Evolutionary conservation across 2,888 invertebrate genomes (phyloP), one percentile per base, ranked within the genome.

Genomic region (Yponomeuta malinellus): DNA sequence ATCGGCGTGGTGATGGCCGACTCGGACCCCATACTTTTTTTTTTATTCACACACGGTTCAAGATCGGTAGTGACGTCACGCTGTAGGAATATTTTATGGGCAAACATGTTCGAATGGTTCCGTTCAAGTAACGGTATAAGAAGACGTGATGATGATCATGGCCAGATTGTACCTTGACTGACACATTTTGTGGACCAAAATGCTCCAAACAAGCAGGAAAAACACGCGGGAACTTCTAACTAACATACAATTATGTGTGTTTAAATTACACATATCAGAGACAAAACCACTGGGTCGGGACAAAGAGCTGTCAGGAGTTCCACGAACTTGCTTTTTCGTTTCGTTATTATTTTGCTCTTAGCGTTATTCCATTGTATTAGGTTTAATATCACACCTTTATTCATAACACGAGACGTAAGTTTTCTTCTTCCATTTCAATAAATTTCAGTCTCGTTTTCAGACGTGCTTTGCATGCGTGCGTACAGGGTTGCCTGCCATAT

Each of bases 81-180:
- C 52, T 43, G 43, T 43, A 43, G 8, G 23, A 68, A 5, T 2
- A 15, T n/a, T 52, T 52, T 68, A 52, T 48, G 12, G 29, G 10
- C 48, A 68, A 33, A 48, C 12, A 68, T 68, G 52, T 52, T 31
- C 10, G 10, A 68, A 68, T 4, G 75, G 76, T 80, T 78, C 81
- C 81, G 81, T 80, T 77, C 73, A 72, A 66, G 75, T 79, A 78
- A 78, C 78, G 76, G 78, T 77, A 23, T 23, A 69, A 69, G 10
- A 12, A 69, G 63, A 37, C 70, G 68, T 68, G 52, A 68, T n/a
- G 48, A 68, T 68, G 31, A 29, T 23, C 23, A 8, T 68, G 52
- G 52, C 52, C 52, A 59, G 15, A 59, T 59, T 15, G 3, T 15
- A 59, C 52, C 5, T 59, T 59, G 52, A 59, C 52, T 59, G 43